These are phyloP conservation scores for Drosophila austrosaltans DNA, from an alignment of 2,888 invertebrate species.

Conservation along the genomic window DNA sequence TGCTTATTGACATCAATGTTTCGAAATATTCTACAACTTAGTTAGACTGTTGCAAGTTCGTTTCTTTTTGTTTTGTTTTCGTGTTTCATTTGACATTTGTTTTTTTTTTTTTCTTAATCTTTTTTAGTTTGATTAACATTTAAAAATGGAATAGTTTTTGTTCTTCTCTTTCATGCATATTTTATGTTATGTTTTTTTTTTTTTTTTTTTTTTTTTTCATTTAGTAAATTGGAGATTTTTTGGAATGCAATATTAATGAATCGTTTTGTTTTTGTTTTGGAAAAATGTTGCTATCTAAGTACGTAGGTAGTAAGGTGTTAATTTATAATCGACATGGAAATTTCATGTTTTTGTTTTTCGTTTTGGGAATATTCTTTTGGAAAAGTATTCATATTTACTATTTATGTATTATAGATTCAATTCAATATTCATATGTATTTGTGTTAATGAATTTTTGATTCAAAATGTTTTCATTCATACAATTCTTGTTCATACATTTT, in stretches of 20 bases:
- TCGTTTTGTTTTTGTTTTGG: slow-evolving; percentile 33
- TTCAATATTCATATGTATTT: slow-evolving; percentile 49
- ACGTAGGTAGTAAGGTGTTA: slow-evolving; percentile 49
- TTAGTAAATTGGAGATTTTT: slow-evolving; percentile 53
- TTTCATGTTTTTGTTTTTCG: slow-evolving; percentile 29
- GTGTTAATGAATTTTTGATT: slow-evolving; percentile 48
- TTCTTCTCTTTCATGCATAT: slow-evolving; percentile 48
- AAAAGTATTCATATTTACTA: slow-evolving; percentile 15
- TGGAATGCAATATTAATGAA: slow-evolving; percentile 51
- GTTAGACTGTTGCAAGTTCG: slow-evolving; percentile 43
- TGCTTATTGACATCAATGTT: slow-evolving; percentile 67
- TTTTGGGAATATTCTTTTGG: slow-evolving; percentile 11
- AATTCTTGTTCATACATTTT: background rate
- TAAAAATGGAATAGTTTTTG: slow-evolving; percentile 65
- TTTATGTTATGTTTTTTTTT: slow-evolving; percentile 2
- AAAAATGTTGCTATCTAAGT: slow-evolving; percentile 76
- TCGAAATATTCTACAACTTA: slow-evolving; percentile 58
- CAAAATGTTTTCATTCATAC: slow-evolving; percentile 37
- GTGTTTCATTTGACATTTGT: slow-evolving; percentile 48
- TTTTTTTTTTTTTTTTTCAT: slow-evolving; percentile 31
- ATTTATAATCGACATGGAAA: slow-evolving; percentile 74
- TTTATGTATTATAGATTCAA: slow-evolving; percentile 41
- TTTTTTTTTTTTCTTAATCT: slow-evolving; percentile 40
- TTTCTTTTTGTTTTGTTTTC: slow-evolving; percentile 37
- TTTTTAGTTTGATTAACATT: slow-evolving; percentile 48